Percentiles rank a stretch among this genome's conserved stretches.
Conservation (phyloP, 1,140 invertebrate species). For the Neoseiulus cucumeris region DNA sequence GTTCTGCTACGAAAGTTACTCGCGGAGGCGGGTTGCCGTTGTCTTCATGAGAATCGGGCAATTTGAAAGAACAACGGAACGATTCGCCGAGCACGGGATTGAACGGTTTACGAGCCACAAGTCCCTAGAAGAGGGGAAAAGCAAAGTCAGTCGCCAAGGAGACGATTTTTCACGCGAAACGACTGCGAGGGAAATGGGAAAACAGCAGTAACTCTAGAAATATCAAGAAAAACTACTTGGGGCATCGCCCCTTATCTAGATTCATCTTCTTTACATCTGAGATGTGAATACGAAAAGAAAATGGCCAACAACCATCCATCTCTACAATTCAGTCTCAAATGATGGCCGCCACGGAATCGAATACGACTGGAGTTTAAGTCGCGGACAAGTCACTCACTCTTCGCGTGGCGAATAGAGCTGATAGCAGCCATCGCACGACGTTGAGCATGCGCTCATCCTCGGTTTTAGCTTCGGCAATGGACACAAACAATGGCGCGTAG, state of each 20-base stretch:
- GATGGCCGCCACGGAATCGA: too few relatives aligned
- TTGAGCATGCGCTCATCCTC: slow-evolving; percentile 31
- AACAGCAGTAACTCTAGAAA: too few relatives aligned
- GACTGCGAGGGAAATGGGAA: too few relatives aligned
- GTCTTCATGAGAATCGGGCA: slow-evolving; percentile 19
- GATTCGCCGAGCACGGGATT: slow-evolving; percentile 38
- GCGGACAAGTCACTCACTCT: slow-evolving; percentile 28
- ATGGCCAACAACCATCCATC: too few relatives aligned
- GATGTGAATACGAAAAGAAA: too few relatives aligned
- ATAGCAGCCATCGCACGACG: slow-evolving; percentile 32
- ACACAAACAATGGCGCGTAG: slow-evolving; percentile 19
- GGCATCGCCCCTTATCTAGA: too few relatives aligned
- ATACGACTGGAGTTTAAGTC: too few relatives aligned
- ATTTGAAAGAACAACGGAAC: slow-evolving; percentile 34
- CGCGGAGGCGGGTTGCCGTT: slow-evolving; percentile 11
- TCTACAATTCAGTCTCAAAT: too few relatives aligned
- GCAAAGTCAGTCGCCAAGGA: too few relatives aligned
- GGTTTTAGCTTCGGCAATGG: slow-evolving; percentile 22
- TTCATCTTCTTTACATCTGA: too few relatives aligned
- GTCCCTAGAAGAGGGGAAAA: slow-evolving; percentile 28
- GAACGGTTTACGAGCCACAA: slow-evolving; percentile 37
- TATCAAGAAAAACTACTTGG: too few relatives aligned
- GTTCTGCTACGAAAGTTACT: slow-evolving; percentile 33
- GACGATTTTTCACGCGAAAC: too few relatives aligned
- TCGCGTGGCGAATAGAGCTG: slow-evolving; percentile 33